Percentiles rank a stretch among this genome's conserved stretches.
These are phyloP conservation scores for Heliconius erato DNA, from an alignment of 2,888 invertebrate genomes.

Conservation along the genomic window DNA sequence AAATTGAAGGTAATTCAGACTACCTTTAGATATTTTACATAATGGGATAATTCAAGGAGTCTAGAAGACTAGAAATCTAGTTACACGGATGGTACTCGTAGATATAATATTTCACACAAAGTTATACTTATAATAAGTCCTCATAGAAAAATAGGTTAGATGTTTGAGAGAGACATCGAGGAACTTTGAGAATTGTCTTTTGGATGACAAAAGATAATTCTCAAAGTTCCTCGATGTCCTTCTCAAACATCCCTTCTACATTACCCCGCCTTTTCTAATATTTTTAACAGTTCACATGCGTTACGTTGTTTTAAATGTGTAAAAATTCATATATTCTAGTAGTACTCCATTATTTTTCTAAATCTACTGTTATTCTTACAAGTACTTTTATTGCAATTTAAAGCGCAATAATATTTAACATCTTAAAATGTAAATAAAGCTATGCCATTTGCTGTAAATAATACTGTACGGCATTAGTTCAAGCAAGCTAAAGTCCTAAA, in stretches of 20 bases:
- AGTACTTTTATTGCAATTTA: not conserved
- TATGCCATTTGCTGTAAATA: not conserved
- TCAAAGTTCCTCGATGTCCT: no score
- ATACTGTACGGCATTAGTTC: not conserved
- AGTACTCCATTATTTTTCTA: not conserved
- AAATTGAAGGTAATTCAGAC: not conserved
- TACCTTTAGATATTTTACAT: conserved; percentile 6
- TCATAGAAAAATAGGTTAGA: not conserved
- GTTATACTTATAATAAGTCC: not conserved
- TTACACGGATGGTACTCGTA: not conserved
- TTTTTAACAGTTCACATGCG: not conserved
- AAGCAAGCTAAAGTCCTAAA: not conserved
- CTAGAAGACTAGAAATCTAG: not conserved
- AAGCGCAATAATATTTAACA: not conserved
- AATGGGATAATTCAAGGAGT: not conserved
- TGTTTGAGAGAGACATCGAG: not conserved
- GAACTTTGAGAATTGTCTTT: not conserved
- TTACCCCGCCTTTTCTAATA: not conserved
- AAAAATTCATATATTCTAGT: not conserved
- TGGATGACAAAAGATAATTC: no score
- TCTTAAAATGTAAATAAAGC: not conserved
- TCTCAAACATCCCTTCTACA: no score
- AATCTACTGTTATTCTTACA: not conserved
- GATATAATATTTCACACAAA: not conserved
- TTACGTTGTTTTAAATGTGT: not conserved